These are phyloP conservation scores for Syngnathus acus DNA, from an alignment of 2,797 vertebrate species.

Conservation along the genomic window DNA sequence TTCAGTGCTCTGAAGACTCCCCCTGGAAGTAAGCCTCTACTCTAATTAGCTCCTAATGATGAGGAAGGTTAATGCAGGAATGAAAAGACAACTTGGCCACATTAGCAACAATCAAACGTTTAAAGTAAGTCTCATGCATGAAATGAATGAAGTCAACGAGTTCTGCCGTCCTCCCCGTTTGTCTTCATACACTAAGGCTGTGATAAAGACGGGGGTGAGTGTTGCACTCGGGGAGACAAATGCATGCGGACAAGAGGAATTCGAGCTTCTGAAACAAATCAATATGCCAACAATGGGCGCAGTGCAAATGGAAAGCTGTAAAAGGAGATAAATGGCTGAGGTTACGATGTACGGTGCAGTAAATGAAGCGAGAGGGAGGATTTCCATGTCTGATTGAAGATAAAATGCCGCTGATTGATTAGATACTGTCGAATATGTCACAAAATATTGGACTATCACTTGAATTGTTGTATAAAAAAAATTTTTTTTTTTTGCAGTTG, in stretches of 20 bases:
- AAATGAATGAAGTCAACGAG: slow-evolving; percentile 5
- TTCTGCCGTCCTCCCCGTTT: slow-evolving; percentile 16
- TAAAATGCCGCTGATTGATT: neutral
- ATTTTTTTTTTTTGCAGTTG: neutral
- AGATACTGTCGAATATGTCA: neutral
- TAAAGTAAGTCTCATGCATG: neutral
- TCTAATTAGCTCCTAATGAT: slow-evolving; percentile 41
- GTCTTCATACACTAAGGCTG: neutral
- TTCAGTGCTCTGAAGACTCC: neutral
- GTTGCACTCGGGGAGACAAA: neutral
- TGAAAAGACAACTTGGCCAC: slow-evolving; percentile 19
- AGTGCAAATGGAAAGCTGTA: slow-evolving; percentile 5
- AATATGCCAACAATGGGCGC: neutral
- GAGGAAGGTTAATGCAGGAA: slow-evolving; percentile 32
- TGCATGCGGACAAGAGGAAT: neutral
- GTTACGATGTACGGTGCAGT: neutral
- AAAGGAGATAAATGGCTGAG: neutral
- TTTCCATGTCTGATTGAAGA: neutral
- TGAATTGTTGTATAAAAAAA: neutral
- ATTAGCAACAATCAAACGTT: neutral
- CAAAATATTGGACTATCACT: neutral
- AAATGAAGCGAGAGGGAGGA: neutral
- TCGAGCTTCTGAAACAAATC: neutral
- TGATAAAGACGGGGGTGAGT: neutral
- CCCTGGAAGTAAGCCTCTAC: slow-evolving; percentile 16